Percentiles rank a stretch among this genome's conserved stretches.
Conservation (phyloP, 1,140 invertebrate genomes). For the Nasonia longicornis region DNA sequence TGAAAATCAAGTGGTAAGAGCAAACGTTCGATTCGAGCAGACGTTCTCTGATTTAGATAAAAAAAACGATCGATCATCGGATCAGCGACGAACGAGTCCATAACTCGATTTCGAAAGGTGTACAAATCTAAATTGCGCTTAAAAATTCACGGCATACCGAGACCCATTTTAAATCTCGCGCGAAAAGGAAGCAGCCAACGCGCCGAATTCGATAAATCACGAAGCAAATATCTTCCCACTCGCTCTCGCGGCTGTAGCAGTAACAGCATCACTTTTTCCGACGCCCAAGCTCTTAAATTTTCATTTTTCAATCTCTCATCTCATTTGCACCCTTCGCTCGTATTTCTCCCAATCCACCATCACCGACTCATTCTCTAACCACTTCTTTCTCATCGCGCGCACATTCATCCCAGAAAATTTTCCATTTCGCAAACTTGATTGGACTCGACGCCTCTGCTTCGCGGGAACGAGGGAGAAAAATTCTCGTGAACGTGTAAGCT, state of each 20-base stretch:
- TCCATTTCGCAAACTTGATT: slow-evolving; percentile 16
- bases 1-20: neutral
- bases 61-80: too few relatives aligned
- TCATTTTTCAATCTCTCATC: slow-evolving; percentile 17
- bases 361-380: neutral
- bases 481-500: neutral
- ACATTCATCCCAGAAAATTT: slow-evolving; percentile 6
- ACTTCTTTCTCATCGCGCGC: neutral
- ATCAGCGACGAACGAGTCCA: too few relatives aligned
- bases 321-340: neutral
- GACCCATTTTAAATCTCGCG: neutral
- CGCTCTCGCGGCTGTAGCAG: neutral
- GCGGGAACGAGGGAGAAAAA: neutral
- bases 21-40: neutral
- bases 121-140: neutral
- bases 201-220: neutral
- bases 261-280: neutral
- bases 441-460: neutral
- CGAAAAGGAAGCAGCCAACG: neutral
- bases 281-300: neutral
- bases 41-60: neutral
- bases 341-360: neutral
- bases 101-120: neutral
- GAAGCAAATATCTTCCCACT: neutral
- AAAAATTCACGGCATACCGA: neutral